A percentile compares a stretch with the other conserved stretches of the same genome.
Evolutionary conservation across 2,797 vertebrate species (phyloP).

Genomic region (Monodelphis domestica): DNA sequence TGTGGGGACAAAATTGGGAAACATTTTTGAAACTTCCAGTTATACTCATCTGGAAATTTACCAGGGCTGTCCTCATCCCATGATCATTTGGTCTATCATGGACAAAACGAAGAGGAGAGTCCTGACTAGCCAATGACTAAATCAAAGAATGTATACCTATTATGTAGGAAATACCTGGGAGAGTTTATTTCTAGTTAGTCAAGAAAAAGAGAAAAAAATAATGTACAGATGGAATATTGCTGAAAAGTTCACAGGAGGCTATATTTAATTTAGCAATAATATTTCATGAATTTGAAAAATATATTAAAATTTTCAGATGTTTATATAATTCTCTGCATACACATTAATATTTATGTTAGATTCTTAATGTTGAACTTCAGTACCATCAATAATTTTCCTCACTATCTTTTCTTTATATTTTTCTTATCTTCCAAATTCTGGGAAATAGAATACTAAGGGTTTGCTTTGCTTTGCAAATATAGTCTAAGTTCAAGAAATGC

Average conservation of each 20-base stretch:
- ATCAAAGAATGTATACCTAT: background rate
- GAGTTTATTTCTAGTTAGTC: background rate
- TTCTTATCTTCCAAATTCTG: slow-evolving; percentile 15
- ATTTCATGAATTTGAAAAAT: slow-evolving; percentile 6
- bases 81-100: background rate
- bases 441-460: slow-evolving; percentile 3
- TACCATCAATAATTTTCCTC: slow-evolving; percentile 19
- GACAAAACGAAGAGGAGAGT: background rate
- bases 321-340: background rate
- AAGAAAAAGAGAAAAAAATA: background rate
- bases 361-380: slow-evolving; percentile 30
- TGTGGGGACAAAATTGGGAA: background rate
- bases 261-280: background rate
- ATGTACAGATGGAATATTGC: background rate
- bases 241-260: background rate
- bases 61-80: background rate
- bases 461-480: slow-evolving; percentile 44
- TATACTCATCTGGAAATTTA: background rate
- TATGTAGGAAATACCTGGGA: background rate
- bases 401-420: background rate
- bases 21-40: background rate
- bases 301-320: background rate
- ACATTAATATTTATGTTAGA: slow-evolving; percentile 16
- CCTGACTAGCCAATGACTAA: background rate
- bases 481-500: background rate